Base-by-base conservation (phyloP, 2,797 vertebrate species). In the Borostomias antarcticus region DNA sequence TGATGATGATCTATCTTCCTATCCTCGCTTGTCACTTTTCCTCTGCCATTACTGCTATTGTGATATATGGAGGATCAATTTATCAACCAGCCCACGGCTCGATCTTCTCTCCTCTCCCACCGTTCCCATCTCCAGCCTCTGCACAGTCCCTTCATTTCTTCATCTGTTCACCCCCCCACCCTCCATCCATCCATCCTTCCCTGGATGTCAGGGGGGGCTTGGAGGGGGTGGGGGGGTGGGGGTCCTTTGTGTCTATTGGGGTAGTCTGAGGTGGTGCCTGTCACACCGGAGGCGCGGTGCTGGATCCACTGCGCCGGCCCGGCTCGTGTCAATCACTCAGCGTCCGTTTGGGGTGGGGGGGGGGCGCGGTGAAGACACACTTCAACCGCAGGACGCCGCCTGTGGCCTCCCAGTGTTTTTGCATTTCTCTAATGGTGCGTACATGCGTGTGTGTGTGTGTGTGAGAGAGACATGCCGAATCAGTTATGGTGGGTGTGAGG, bases 1-100 rank as follows among this genome's bases (percentile, higher is more conserved):
- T 70, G 74, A 69, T 64, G 72, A 80, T 82, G 61, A 86, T 87
- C 78, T 77, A 19, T 87, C 80, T 86, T 84, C 72, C 69, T 85
- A 78, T 74, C 66, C 85, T 72, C 69, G 52, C 69, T 70, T 86
- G 82, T 87, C 86, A 83, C 72, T 69, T 72, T 74, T 84, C 78
- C 73, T 59, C 70, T 68, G 74, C 79, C 74, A 69, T 82, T 86
- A 74, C 68, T 73, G 70, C 74, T 76, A 86, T 83, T 83, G 82
- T 85, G 79, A 86, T 86, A 76, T 85, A 89, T 86, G 84, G 83
- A 88, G 75, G 76, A 85, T 86, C 86, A 78, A 86, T 86, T 83
- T 69, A 85, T 87, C 82, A 85, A 73, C 78, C 66, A 1, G 65
- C 68, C 73, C 62, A 61, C 2, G n/a, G 51, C 78, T 83, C 82